Conservation (phyloP, 1,140 invertebrate species). For the Doryteuthis pealeii region DNA sequence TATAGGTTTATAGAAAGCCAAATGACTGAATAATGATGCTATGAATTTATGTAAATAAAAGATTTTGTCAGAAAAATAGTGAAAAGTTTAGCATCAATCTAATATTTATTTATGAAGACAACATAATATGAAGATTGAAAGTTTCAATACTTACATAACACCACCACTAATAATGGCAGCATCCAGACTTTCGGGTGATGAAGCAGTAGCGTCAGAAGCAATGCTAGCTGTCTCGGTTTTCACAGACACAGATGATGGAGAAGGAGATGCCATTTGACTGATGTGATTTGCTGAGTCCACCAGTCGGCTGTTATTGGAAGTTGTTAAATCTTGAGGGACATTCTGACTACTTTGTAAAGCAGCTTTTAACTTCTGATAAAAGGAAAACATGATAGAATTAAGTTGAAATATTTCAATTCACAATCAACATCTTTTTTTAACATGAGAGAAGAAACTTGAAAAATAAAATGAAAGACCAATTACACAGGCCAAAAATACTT, state of each 20-base stretch:
- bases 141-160: conserved; percentile 10
- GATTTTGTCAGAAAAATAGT: too few species aligned
- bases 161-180: conserved; percentile 11
- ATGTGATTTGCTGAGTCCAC: conserved; percentile 14
- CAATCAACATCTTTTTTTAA: conserved; percentile 18
- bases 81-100: too few species aligned
- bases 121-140: too few species aligned
- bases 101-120: too few species aligned
- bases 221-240: conserved; percentile 21
- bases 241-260: conserved; percentile 23
- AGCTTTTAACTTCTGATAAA: conserved; percentile 48
- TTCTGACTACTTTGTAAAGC: conserved; percentile 38
- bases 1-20: too few species aligned
- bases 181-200: conserved; percentile 33
- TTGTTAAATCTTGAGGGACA: conserved; percentile 24
- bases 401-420: background rate
- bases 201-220: conserved; percentile 24
- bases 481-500: too few species aligned
- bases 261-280: conserved; percentile 3
- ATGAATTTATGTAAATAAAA: too few species aligned
- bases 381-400: conserved; percentile 5
- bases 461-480: background rate
- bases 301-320: conserved; percentile 23
- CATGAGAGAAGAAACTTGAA: background rate
- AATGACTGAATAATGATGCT: too few species aligned